Conservation (phyloP, 1,140 invertebrate species). For the Aradophagus sp. region DNA sequence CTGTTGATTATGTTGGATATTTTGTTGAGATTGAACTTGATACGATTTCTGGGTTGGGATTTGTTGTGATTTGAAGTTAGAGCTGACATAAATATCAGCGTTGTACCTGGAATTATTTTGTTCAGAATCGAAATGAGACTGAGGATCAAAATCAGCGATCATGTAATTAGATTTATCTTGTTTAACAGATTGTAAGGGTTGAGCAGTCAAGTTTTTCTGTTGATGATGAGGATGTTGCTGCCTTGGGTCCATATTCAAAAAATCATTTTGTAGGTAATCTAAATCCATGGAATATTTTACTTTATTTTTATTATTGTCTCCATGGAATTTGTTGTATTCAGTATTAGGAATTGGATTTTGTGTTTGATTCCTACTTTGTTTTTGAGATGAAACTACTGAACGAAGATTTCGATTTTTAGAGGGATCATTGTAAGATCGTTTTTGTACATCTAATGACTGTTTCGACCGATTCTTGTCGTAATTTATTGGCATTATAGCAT, state of each 20-base stretch:
- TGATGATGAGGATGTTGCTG: slow-evolving; percentile 61
- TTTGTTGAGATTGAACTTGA: slow-evolving; percentile 59
- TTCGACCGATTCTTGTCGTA: slow-evolving; percentile 66
- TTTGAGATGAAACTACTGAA: slow-evolving; percentile 51
- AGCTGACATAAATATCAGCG: slow-evolving; percentile 65
- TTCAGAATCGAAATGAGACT: slow-evolving; percentile 64
- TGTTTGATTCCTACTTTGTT: slow-evolving; percentile 43
- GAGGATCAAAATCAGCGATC: slow-evolving; percentile 64
- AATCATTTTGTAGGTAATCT: slow-evolving; percentile 68
- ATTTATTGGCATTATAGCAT: slow-evolving; percentile 32
- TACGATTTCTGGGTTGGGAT: slow-evolving; percentile 63
- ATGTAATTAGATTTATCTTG: slow-evolving; percentile 65
- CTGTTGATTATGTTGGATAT: slow-evolving; percentile 58
- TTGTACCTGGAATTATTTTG: slow-evolving; percentile 58
- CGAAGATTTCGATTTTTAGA: slow-evolving; percentile 62
- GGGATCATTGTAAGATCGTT: slow-evolving; percentile 60
- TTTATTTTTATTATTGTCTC: slow-evolving; percentile 66
- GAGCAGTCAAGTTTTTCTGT: slow-evolving; percentile 37
- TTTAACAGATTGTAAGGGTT: slow-evolving; percentile 55
- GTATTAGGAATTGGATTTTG: slow-evolving; percentile 42
- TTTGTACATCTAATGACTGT: slow-evolving; percentile 58
- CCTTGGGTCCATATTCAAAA: slow-evolving; percentile 56
- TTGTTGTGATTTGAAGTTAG: slow-evolving; percentile 67
- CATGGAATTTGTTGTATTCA: slow-evolving; percentile 63
- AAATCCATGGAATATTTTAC: slow-evolving; percentile 68